A percentile compares a stretch with the other conserved stretches of the same genome.
These are phyloP conservation scores for Gambusia affinis DNA, from an alignment of 2,113 vertebrate species.

Conservation along the genomic window DNA sequence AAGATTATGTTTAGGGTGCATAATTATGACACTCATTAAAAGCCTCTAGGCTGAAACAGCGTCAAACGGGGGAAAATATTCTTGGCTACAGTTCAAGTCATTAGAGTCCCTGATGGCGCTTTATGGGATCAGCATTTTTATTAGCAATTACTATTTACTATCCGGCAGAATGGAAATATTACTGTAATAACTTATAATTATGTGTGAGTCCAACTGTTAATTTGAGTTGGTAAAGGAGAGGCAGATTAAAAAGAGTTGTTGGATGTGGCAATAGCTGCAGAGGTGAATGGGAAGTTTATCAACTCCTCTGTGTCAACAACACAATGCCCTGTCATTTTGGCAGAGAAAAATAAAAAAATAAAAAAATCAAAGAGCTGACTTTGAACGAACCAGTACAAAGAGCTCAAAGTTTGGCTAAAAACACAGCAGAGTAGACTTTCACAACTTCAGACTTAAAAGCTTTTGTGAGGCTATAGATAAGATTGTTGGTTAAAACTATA, in stretches of 20 bases:
- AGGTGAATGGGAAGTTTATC: slow-evolving; percentile 58
- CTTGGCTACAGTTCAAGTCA: slow-evolving; percentile 73
- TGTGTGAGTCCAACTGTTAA: slow-evolving; percentile 61
- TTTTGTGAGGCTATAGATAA: slow-evolving; percentile 24
- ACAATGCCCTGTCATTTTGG: slow-evolving; percentile 64
- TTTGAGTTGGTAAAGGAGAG: slow-evolving; percentile 59
- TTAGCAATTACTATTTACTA: slow-evolving; percentile 68
- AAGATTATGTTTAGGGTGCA: slow-evolving; percentile 75
- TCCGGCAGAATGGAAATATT: slow-evolving; percentile 67
- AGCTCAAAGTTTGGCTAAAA: slow-evolving; percentile 47
- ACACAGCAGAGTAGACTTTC: slow-evolving; percentile 23
- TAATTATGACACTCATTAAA: slow-evolving; percentile 78
- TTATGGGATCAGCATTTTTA: slow-evolving; percentile 65
- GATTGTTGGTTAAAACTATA: neutral
- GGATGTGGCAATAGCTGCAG: slow-evolving; percentile 50
- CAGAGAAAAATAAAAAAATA: slow-evolving; percentile 31
- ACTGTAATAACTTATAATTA: slow-evolving; percentile 74
- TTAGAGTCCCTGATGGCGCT: slow-evolving; percentile 71
- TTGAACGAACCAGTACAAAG: slow-evolving; percentile 43
- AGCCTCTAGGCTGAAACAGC: slow-evolving; percentile 62
- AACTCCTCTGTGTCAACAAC: slow-evolving; percentile 50
- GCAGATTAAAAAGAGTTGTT: slow-evolving; percentile 54
- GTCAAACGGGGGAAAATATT: slow-evolving; percentile 69
- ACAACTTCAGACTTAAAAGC: slow-evolving; percentile 26
- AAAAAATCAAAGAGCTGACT: slow-evolving; percentile 47